Evolutionary conservation across 1,140 invertebrate species (phyloP), one percentile per base, ranked within the genome.

Genomic region (Plectrocnemia conspersa): DNA sequence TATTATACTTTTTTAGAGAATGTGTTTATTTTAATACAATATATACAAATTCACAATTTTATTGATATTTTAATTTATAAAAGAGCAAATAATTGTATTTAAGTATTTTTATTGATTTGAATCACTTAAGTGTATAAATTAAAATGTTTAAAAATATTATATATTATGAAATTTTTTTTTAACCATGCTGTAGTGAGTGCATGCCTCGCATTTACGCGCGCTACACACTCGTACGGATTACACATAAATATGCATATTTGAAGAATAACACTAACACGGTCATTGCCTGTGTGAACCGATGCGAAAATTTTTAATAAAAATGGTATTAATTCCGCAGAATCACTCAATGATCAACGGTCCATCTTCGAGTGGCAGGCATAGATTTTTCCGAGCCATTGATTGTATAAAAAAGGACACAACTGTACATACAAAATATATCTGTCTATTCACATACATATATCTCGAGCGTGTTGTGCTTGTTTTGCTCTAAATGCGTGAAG

Each of bases 161-260:
- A n/a, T n/a, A n/a, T n/a, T n/a, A n/a, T n/a, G n/a, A n/a, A n/a
- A n/a, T n/a, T n/a, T n/a, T n/a, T n/a, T 16, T 21, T n/a, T 44
- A 22, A 48, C 40, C 13, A 40, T 23, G 10, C 53, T 55, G 53
- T 55, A 45, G 24, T 19, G 25, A 29, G 44, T 29, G n/a, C 40
- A 15, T 48, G 29, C 45, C 32, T 58, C 25, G 42, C 44, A 49
- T 53, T 58, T 59, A 40, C 46, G 53, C 57, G 44, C 52, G 27
- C 57, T 36, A 48, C 46, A 48, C 46, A 48, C 24, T 32, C 46
- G 25, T 35, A n/a, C n/a, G n/a, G n/a, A n/a, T n/a, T 45, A 35
- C 38, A 33, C 49, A 54, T 59, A 52, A 59, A 59, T 59, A 56
- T 59, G 58, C 53, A 59, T 52, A 36, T n/a, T n/a, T n/a, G n/a